Conservation (phyloP, 2,113 vertebrate species). For the Phrynosoma blainvillii region DNA sequence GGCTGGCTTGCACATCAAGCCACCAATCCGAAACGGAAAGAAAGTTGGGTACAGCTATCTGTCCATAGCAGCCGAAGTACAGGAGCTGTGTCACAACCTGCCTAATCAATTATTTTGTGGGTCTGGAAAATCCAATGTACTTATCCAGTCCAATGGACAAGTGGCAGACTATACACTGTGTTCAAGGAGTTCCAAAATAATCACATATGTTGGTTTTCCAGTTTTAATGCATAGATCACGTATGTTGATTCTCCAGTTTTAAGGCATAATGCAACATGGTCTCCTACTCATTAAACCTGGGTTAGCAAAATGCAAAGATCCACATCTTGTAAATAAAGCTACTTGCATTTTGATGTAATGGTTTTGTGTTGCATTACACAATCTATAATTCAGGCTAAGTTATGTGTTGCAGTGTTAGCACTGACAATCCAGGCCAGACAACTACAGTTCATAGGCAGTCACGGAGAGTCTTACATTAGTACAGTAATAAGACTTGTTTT, state of each 20-base stretch:
- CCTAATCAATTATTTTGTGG: background rate
- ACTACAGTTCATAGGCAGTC: background rate
- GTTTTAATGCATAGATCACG: background rate
- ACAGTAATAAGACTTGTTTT: background rate
- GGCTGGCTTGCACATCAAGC: background rate
- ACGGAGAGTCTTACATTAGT: background rate
- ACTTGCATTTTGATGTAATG: conserved; percentile 21
- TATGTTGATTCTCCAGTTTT: conserved; percentile 24
- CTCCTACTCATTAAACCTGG: conserved; percentile 14
- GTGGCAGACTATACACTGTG: too few species aligned
- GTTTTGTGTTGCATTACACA: conserved; percentile 4
- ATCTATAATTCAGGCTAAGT: background rate
- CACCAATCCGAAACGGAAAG: background rate
- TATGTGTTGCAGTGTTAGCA: background rate
- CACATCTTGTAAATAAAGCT: conserved; percentile 34
- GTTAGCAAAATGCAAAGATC: conserved; percentile 24
- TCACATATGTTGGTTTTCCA: background rate
- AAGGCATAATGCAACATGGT: conserved; percentile 3
- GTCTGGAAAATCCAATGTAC: conserved; percentile 2
- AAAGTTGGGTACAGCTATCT: too few species aligned
- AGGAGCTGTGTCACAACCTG: too few species aligned
- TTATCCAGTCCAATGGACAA: too few species aligned
- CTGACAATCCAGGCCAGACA: background rate
- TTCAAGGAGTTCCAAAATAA: too few species aligned
- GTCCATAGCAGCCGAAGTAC: background rate